Base-by-base conservation (phyloP, 2,888 invertebrate species). In the Muscina levida region DNA sequence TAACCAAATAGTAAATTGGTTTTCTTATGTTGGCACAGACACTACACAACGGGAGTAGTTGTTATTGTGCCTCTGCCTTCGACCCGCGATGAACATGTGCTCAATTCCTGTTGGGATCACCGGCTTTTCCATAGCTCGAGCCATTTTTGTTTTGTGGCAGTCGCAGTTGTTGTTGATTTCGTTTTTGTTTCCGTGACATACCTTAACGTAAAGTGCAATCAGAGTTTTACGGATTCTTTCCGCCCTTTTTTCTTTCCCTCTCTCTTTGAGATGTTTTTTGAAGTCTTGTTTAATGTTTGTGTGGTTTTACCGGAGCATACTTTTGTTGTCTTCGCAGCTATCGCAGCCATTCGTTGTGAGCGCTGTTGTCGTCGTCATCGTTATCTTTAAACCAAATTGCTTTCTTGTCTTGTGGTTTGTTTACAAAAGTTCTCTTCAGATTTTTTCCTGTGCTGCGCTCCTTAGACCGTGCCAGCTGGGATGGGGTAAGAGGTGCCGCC, bases 341-440 rank as follows among this genome's bases (percentile, higher is more conserved):
- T 17, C 26, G 22, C 62, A 51, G 72, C 39, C 51, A 31, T 67
- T 26, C 59, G 22, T n/a, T 22, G n/a, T 46, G 22, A n/a, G 48
- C 42, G 66, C 37, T 66, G 57, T 31, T 31, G 31, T 31, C 31
- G 79, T 74, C 76, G 53, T 65, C 79, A 72, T 79, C 56, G 71
- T 79, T 79, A 77, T 80, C 77, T 77, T 10, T 31, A 68, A 74
- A 77, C 74, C 74, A 72, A 77, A 77, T 79, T 77, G 71, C 79
- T 82, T 82, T 77, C 82, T 79, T 73, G 77, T 77, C 74, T 77
- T 74, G 75, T 72, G 77, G 76, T 82, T 79, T 74, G 72, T 77
- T 77, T 72, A 31, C 68, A 72, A 71, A 81, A 77, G n/a, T 74
- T 72, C 65, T 77, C 73, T 51, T 59, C 11, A 5, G 42, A 42